These are phyloP conservation scores for Drosophila azteca DNA, from an alignment of 1,140 invertebrate genomes.

Conservation along the genomic window DNA sequence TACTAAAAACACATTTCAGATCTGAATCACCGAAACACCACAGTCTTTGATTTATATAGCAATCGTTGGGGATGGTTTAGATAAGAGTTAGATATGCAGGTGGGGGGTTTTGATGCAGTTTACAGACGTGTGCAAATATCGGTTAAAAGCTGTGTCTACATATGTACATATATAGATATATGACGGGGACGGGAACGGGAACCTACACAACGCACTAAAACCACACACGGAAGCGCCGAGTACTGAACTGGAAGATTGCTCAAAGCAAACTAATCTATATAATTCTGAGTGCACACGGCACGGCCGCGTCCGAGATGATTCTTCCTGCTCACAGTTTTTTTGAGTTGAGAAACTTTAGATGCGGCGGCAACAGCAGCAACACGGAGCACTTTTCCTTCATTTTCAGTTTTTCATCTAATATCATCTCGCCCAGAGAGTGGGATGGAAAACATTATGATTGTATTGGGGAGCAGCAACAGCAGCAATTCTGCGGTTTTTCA, in stretches of 20 bases:
- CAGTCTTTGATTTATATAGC: not conserved
- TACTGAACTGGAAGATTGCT: slow-evolving; percentile 83
- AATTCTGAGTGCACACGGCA: slow-evolving; percentile 81
- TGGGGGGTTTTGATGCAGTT: slow-evolving; percentile 13
- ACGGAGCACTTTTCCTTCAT: slow-evolving; percentile 41
- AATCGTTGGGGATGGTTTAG: slow-evolving; percentile 2
- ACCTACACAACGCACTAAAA: slow-evolving; percentile 73
- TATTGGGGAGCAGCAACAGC: slow-evolving; percentile 36
- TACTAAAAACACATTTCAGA: slow-evolving; percentile 16
- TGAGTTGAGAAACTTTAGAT: slow-evolving; percentile 79
- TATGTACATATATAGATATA: slow-evolving; percentile 21
- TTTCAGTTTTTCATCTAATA: slow-evolving; percentile 70
- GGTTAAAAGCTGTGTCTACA: slow-evolving; percentile 35
- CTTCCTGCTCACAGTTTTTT: slow-evolving; percentile 43
- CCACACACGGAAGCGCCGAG: slow-evolving; percentile 69
- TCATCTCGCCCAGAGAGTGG: slow-evolving; percentile 63
- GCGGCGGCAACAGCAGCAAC: slow-evolving; percentile 41
- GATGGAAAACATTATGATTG: slow-evolving; percentile 64
- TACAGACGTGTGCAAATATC: slow-evolving; percentile 38
- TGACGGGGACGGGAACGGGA: not conserved
- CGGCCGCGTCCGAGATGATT: slow-evolving; percentile 50
- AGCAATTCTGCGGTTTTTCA: slow-evolving; percentile 63
- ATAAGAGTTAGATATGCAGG: slow-evolving; percentile 19
- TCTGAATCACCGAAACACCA: slow-evolving; percentile 44
- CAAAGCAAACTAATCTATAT: slow-evolving; percentile 83